phyloP scores from a whole-genome alignment of 2,888 invertebrate genomes.

The Loripinus fragilis region DNA sequence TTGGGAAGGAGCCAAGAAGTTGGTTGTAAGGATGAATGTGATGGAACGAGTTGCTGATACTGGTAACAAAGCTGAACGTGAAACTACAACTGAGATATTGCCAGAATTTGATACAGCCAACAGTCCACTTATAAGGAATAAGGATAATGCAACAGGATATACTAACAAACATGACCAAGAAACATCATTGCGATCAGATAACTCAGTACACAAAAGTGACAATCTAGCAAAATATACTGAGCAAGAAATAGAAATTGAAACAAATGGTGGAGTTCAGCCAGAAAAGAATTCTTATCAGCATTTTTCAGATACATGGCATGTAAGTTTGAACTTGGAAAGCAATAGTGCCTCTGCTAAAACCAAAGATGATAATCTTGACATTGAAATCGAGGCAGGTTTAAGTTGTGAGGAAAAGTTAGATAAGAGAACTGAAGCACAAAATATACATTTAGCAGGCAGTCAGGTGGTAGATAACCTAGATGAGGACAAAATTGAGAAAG shows the following conservation, averaged over 20 bases:
- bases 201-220: background rate
- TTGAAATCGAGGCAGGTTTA: background rate
- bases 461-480: too few species aligned
- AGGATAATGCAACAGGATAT: background rate
- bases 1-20: background rate
- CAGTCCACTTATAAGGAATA: background rate
- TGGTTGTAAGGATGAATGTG: constrained; percentile 16
- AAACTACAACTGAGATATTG: background rate
- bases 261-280: background rate
- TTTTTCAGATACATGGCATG: background rate
- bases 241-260: background rate
- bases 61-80: background rate
- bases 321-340: too few species aligned
- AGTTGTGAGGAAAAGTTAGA: too few species aligned
- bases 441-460: too few species aligned
- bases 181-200: background rate
- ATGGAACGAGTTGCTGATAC: background rate
- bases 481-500: too few species aligned
- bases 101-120: background rate
- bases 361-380: background rate
- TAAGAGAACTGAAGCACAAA: too few species aligned
- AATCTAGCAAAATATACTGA: background rate
- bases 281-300: too few species aligned
- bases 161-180: too few species aligned
- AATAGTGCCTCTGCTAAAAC: too few species aligned